Conservation (phyloP, 1,140 invertebrate species). For the Cydia splendana region DNA sequence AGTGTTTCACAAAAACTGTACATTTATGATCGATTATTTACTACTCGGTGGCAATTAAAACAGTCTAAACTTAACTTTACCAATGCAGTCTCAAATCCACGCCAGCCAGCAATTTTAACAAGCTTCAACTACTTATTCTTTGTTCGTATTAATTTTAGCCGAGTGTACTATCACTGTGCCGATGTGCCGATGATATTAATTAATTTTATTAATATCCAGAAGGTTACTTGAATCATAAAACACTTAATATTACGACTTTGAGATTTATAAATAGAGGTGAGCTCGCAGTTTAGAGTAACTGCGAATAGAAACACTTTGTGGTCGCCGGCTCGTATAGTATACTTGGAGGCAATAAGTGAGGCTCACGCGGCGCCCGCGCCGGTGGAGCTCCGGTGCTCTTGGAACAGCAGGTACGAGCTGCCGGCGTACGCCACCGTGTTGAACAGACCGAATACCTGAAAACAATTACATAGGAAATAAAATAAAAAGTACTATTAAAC, state of each 20-base stretch:
- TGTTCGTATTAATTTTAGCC: slow-evolving; percentile 22
- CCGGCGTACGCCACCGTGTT: slow-evolving; percentile 89
- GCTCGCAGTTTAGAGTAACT: slow-evolving; percentile 11
- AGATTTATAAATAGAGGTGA: slow-evolving; percentile 32
- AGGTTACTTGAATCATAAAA: slow-evolving; percentile 27
- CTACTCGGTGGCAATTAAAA: slow-evolving; percentile 25
- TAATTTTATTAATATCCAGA: slow-evolving; percentile 12
- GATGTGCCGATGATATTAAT: neutral
- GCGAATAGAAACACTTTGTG: slow-evolving; percentile 14
- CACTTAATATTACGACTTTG: slow-evolving; percentile 26
- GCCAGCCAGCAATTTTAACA: neutral
- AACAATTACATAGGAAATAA: slow-evolving; percentile 52
- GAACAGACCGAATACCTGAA: slow-evolving; percentile 89
- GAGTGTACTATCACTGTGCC: neutral
- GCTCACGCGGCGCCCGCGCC: slow-evolving; percentile 66
- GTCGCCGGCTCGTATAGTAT: neutral
- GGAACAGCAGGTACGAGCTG: slow-evolving; percentile 87
- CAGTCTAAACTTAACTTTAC: slow-evolving; percentile 11
- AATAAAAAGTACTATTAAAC: no score
- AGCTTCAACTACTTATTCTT: neutral
- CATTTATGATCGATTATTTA: neutral
- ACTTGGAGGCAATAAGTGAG: neutral
- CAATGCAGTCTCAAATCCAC: slow-evolving; percentile 12
- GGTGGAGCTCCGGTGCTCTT: slow-evolving; percentile 85
- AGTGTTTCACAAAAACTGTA: neutral